Base-by-base conservation (phyloP, 2,113 vertebrate genomes). In the Rhinopomastus cyanomelas region DNA sequence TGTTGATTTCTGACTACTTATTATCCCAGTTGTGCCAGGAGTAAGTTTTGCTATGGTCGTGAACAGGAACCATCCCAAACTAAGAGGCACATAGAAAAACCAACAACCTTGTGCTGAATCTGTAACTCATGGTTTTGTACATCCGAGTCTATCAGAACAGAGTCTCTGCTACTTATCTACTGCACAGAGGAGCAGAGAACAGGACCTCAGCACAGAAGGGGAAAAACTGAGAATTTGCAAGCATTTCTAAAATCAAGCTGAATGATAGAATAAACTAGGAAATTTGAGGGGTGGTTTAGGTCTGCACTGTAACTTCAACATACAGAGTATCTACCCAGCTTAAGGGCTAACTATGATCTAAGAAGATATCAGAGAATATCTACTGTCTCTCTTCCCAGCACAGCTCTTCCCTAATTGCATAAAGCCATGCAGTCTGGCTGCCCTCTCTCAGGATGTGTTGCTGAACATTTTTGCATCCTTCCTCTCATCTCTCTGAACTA, bases 131-230 rank as follows among this genome's bases (percentile, higher is more conserved):
- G 23, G 12, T 59, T 46, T 61, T 52, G 5, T 37, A 30, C 39
- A 76, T 37, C 37, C 68, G 12, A 9, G 5, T 55, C 11, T 34
- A 44, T 23, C 27, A 76, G 17, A 80, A 57, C 25, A 73, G 18
- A 71, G 14, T 11, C 9, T 69, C 37, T 59, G 29, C 32, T 27
- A n/a, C 26, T 74, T 14, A 44, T 22, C 16, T 60, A 25, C 16
- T 0, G 1, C 6, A 11, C 0, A 0, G 23, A 56, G 68, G 29
- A 74, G 5, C 18, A 81, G 44, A 61, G 22, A 73, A 74, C 8
- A 81, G 29, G 17, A 69, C 8, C 11, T 65, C 27, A 53, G 25
- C 10, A 34, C 32, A 59, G 37, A 73, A 77, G 11, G 39, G 39
- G 4, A 42, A 83, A 77, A 53, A 36, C 3, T 37, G 8, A 74